Percentiles rank a stretch among this genome's conserved stretches.
Evolutionary conservation across 2,797 vertebrate species (phyloP).

Genomic region (Pseudomugil gertrudae): DNA sequence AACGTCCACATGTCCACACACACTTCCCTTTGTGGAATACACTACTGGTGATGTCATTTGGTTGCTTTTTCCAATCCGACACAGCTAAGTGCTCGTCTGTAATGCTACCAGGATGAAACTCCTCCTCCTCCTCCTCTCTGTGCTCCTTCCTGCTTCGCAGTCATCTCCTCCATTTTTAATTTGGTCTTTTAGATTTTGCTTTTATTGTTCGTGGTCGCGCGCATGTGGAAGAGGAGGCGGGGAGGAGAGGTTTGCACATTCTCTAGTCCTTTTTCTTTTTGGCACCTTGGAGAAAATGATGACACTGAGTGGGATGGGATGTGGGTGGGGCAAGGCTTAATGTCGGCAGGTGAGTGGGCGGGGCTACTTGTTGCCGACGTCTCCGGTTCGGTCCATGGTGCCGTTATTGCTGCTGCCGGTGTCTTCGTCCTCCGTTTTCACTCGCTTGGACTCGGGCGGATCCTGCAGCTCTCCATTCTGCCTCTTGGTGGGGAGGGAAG

Average conservation of each 20-base stretch:
- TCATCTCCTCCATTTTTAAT: conserved; percentile 57
- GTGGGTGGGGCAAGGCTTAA: conserved; percentile 50
- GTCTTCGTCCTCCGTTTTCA: conserved; percentile 81
- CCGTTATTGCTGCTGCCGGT: conserved; percentile 46
- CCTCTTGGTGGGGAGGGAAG: conserved; percentile 93
- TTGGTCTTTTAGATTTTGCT: conserved; percentile 66
- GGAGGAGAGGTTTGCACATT: conserved; percentile 73
- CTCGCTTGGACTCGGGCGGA: conserved; percentile 89
- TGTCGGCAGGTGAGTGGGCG: conserved; percentile 51
- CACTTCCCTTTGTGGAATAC: conserved; percentile 82
- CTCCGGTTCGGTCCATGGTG: conserved; percentile 73
- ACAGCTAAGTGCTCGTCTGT: conserved; percentile 72
- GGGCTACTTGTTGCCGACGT: conserved; percentile 82
- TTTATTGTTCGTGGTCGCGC: conserved; percentile 40
- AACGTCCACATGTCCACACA: conserved; percentile 82
- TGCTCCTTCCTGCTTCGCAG: conserved; percentile 78
- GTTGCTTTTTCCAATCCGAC: conserved; percentile 40
- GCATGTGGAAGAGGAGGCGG: conserved; percentile 38
- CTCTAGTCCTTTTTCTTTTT: conserved; percentile 86
- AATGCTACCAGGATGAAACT: conserved; percentile 70
- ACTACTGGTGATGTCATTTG: conserved; percentile 65
- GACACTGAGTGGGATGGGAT: conserved; percentile 46
- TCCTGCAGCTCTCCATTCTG: conserved; percentile 88
- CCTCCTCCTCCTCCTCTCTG: conserved; percentile 64
- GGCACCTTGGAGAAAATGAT: conserved; percentile 88